Evolutionary conservation across 2,113 vertebrate genomes (phyloP).

Genomic region (Galemys pyrenaicus): DNA sequence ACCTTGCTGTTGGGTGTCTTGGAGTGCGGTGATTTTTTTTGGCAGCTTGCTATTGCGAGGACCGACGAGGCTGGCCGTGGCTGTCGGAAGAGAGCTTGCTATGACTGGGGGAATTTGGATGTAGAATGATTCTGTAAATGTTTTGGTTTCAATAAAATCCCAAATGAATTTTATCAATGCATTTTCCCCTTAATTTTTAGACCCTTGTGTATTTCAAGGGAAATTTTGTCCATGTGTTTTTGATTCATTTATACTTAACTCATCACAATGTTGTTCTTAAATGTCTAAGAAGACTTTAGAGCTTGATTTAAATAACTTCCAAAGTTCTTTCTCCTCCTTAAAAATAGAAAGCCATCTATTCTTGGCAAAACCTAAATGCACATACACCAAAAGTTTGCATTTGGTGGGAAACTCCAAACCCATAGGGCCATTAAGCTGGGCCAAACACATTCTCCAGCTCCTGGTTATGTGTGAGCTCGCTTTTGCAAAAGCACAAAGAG

Average conservation of each 20-base stretch:
- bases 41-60: background rate
- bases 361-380: slow-evolving; percentile 53
- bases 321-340: slow-evolving; percentile 48
- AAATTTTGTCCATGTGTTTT: slow-evolving; percentile 74
- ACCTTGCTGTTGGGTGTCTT: slow-evolving; percentile 11
- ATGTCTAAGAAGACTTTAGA: slow-evolving; percentile 70
- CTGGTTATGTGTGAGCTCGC: slow-evolving; percentile 22
- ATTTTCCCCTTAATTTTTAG: slow-evolving; percentile 67
- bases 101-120: slow-evolving; percentile 53
- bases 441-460: slow-evolving; percentile 41
- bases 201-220: slow-evolving; percentile 75
- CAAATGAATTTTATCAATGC: slow-evolving; percentile 72
- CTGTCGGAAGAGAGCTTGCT: slow-evolving; percentile 3
- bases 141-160: slow-evolving; percentile 75
- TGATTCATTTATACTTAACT: slow-evolving; percentile 77
- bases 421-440: background rate
- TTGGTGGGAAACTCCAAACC: slow-evolving; percentile 53
- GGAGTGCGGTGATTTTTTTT: background rate
- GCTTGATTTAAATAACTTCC: slow-evolving; percentile 68
- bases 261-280: slow-evolving; percentile 75
- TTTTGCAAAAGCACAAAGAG: slow-evolving; percentile 21
- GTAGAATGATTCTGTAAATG: slow-evolving; percentile 70
- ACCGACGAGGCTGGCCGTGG: background rate
- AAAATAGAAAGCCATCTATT: slow-evolving; percentile 70
- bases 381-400: slow-evolving; percentile 60